Percentiles rank a stretch among this genome's conserved stretches.
phyloP scores from a whole-genome alignment of 2,113 vertebrate species.

The Triplophysa dalaica region DNA sequence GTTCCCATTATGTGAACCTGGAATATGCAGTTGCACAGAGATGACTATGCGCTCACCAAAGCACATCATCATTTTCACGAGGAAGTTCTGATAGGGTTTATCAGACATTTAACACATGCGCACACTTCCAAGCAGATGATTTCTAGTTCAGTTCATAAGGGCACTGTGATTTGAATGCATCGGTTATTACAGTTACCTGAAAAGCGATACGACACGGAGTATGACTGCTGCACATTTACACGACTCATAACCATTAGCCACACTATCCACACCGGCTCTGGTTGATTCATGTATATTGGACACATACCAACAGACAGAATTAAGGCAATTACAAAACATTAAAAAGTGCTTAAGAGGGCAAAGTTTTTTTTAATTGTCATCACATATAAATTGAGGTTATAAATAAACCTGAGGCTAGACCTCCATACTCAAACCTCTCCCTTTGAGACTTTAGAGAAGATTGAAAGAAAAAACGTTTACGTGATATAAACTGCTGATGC shows the following conservation, averaged over 20 bases:
- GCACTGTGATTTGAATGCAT: constrained; percentile 35
- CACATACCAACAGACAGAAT: constrained; percentile 41
- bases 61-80: constrained; percentile 38
- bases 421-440: constrained; percentile 39
- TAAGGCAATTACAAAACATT: constrained; percentile 47
- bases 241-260: constrained; percentile 10
- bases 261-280: constrained; percentile 9
- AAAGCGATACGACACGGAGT: constrained; percentile 32
- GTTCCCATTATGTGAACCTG: constrained; percentile 47
- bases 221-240: constrained; percentile 37
- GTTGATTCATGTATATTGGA: constrained; percentile 35
- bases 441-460: constrained; percentile 26
- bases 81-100: constrained; percentile 21
- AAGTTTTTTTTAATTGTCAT: constrained; percentile 40
- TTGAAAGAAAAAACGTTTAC: neutral
- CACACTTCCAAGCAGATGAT: neutral
- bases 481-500: neutral
- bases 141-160: constrained; percentile 29
- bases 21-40: constrained; percentile 39
- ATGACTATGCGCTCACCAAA: constrained; percentile 37
- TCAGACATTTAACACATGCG: constrained; percentile 12
- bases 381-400: constrained; percentile 45
- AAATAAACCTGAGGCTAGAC: constrained; percentile 32
- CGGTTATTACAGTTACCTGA: constrained; percentile 43
- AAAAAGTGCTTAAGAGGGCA: constrained; percentile 46